Conservation (phyloP, 2,797 vertebrate species). For the Naso thynnoides region DNA sequence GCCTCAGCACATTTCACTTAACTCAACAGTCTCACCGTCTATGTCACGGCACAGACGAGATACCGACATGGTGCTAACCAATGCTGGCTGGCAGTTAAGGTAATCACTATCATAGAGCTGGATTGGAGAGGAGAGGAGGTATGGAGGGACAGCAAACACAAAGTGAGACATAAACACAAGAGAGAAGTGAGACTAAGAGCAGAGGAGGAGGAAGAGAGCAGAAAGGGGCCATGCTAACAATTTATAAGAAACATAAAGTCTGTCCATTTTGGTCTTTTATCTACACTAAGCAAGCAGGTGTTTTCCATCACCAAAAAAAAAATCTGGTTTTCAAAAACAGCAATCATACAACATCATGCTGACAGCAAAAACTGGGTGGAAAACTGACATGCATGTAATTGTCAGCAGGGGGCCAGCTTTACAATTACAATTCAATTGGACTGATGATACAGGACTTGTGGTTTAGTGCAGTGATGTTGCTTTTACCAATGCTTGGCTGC, state of each 20-base stretch:
- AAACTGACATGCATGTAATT: not conserved
- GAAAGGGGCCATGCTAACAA: not conserved
- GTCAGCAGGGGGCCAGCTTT: conserved; percentile 13
- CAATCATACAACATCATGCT: not conserved
- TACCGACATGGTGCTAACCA: conserved; percentile 73
- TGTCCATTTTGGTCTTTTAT: not conserved
- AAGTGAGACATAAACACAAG: conserved; percentile 10
- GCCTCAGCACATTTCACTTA: not conserved
- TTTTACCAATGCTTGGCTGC: conserved; percentile 4
- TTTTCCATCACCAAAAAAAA: not conserved
- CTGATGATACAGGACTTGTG: not conserved
- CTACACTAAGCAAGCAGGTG: not conserved
- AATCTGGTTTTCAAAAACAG: conserved; percentile 8
- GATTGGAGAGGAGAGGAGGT: conserved; percentile 37
- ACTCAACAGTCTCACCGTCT: conserved; percentile 25
- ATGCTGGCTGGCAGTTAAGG: conserved; percentile 62
- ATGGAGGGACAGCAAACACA: conserved; percentile 30
- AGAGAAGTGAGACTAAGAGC: not conserved
- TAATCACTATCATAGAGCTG: conserved; percentile 76
- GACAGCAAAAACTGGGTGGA: not conserved
- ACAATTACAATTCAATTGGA: not conserved
- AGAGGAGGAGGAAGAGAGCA: not conserved
- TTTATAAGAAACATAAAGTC: not conserved
- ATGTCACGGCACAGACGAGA: conserved; percentile 54
- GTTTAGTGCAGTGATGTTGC: not conserved